Base-by-base conservation (phyloP, 2,888 invertebrate genomes). In the Tetheella fluctuosa region DNA sequence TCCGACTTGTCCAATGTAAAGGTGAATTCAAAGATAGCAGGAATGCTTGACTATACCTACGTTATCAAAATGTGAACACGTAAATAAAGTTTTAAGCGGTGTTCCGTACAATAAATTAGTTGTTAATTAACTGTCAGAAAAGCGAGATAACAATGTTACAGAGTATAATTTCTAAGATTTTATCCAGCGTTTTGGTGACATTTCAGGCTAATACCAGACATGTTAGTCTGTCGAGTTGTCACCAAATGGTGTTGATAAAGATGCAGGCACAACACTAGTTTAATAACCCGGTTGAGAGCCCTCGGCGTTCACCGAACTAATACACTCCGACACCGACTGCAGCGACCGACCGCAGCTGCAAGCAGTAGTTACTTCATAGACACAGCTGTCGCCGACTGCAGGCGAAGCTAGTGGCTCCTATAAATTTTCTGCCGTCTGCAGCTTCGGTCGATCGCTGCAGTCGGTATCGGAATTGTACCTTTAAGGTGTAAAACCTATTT, bases 141-240 rank as follows among this genome's bases (percentile, higher is more conserved):
- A 20, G 17, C 20, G 66, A 68, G 73, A 70, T 74, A 74, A 77
- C 71, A 77, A 66, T 69, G 69, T 76, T 64, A 63, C n/a, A 60
- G 54, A 64, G 67, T 62, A 61, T 58, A 70, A 65, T 70, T 70
- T 69, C 63, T 62, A 17, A 59, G 60, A 63, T 69, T 69, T 77
- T 71, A 74, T 59, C 66, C 64, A 68, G 57, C 54, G 68, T 61
- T 69, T 61, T 73, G 74, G 76, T 73, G 54, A 65, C 64, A 15
- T 42, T 42, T 42, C 15, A 15, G 42, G 42, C 2, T 39, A 39
- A 39, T 39, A 39, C 1, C 15, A 15, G 15, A 2, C 15, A 3
- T 39, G 37, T 39, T 39, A 15, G 37, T 39, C 37, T 5, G 5
- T 39, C 1, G 37, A 15, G 10, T 39, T 15, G 15, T 15, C 15